Evolutionary conservation across 2,113 vertebrate species (phyloP).

Genomic region (Proterorhinus semilunaris): DNA sequence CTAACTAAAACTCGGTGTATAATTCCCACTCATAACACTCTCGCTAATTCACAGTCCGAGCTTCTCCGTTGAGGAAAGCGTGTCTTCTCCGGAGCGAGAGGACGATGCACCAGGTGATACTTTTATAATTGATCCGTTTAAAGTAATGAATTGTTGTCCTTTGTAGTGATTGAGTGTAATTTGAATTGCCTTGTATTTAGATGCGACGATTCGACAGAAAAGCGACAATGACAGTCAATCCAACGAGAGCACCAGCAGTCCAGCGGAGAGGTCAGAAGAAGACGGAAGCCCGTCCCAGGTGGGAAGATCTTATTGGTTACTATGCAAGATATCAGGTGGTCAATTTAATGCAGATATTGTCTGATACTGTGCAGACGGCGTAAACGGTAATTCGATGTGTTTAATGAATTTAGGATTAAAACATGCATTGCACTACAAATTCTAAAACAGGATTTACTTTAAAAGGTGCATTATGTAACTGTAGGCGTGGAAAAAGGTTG

Average conservation of each 20-base stretch:
- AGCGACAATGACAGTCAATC: not conserved
- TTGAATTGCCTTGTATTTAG: slow-evolving; percentile 31
- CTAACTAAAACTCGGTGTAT: not conserved
- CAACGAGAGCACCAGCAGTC: slow-evolving; percentile 3
- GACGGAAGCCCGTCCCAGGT: slow-evolving; percentile 45
- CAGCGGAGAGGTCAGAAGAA: slow-evolving; percentile 23
- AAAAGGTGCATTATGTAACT: no score
- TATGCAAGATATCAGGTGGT: not conserved
- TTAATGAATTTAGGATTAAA: no score
- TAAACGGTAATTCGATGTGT: no score
- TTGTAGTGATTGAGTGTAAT: not conserved
- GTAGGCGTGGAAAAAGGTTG: no score
- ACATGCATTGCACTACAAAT: no score
- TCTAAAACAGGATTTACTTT: no score
- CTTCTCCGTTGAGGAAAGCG: slow-evolving; percentile 38
- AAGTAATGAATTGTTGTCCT: not conserved
- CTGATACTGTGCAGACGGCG: no score
- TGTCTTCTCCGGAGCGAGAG: slow-evolving; percentile 28
- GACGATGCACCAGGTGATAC: slow-evolving; percentile 49
- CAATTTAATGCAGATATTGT: no score
- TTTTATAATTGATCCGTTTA: not conserved
- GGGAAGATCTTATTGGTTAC: slow-evolving; percentile 6
- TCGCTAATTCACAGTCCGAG: slow-evolving; percentile 57
- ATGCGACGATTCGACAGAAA: slow-evolving; percentile 14
- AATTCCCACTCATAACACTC: slow-evolving; percentile 24